Percentiles rank a stretch among this genome's conserved stretches.
phyloP scores from a whole-genome alignment of 1,140 invertebrate species.

The Hestina assimilis region DNA sequence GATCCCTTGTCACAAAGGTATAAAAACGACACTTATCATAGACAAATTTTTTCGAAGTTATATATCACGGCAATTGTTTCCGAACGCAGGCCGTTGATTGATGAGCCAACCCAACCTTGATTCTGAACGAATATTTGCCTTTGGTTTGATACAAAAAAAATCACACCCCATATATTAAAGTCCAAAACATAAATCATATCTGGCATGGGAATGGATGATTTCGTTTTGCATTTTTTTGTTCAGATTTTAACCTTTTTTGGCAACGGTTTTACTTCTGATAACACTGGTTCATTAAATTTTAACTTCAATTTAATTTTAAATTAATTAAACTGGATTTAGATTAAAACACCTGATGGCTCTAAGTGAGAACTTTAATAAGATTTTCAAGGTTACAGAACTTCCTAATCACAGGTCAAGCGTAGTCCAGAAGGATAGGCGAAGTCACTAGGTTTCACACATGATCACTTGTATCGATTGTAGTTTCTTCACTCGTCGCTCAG shows the following conservation, averaged over 20 bases:
- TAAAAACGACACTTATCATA: not conserved
- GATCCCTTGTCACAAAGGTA: not conserved
- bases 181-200: not conserved
- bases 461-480: too few relatives aligned
- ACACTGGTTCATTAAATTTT: too few relatives aligned
- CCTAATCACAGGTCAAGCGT: too few relatives aligned
- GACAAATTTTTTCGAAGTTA: conserved; percentile 12
- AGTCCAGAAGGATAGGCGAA: too few relatives aligned
- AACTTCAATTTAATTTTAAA: too few relatives aligned
- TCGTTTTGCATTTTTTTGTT: not conserved
- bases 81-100: conserved; percentile 11
- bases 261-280: too few relatives aligned
- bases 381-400: too few relatives aligned
- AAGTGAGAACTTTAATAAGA: too few relatives aligned
- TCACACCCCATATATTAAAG: not conserved
- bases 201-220: not conserved
- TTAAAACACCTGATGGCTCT: too few relatives aligned
- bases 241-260: not conserved
- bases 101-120: conserved; percentile 16
- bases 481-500: too few relatives aligned
- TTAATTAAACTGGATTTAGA: too few relatives aligned
- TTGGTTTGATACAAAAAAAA: not conserved
- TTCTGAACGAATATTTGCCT: conserved; percentile 13
- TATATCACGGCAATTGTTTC: conserved; percentile 27
- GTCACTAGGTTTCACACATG: too few relatives aligned